A percentile compares a stretch with the other conserved stretches of the same genome.
phyloP scores from a whole-genome alignment of 2,113 vertebrate species.

The Rhineura floridana region DNA sequence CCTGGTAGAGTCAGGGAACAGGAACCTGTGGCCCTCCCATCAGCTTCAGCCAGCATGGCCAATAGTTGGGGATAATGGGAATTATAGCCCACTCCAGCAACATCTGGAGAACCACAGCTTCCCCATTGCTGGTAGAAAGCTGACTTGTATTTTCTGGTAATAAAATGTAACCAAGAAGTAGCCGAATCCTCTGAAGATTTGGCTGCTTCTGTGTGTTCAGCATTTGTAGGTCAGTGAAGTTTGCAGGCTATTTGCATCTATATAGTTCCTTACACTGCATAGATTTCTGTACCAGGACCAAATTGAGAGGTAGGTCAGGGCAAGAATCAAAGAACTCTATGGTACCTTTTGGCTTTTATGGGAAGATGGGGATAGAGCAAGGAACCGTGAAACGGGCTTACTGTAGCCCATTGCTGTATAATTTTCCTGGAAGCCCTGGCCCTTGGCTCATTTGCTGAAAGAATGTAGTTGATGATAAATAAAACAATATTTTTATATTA shows the following conservation, averaged over 20 bases:
- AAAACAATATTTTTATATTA: neutral
- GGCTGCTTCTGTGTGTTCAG: neutral
- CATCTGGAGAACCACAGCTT: neutral
- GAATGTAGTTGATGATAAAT: neutral
- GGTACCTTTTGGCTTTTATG: too few relatives aligned
- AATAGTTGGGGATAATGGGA: too few relatives aligned
- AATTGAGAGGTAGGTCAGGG: neutral
- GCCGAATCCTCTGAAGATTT: neutral
- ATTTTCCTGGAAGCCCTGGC: too few relatives aligned
- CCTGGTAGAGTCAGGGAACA: too few relatives aligned
- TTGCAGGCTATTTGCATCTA: neutral
- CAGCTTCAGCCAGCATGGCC: too few relatives aligned
- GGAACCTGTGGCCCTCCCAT: too few relatives aligned
- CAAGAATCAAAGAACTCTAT: neutral
- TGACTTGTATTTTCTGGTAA: neutral
- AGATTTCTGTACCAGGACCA: neutral
- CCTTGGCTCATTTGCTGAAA: neutral
- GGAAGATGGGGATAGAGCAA: too few relatives aligned
- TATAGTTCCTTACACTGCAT: neutral
- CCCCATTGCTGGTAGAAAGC: neutral
- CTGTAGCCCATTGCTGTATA: too few relatives aligned
- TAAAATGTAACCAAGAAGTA: neutral
- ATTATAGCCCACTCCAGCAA: neutral
- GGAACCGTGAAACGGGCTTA: too few relatives aligned
- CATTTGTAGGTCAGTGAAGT: neutral